A percentile compares a stretch with the other conserved stretches of the same genome.
phyloP scores from a whole-genome alignment of 92 coral and sea anemone genomes.

The Chrysogorgia sp. region DNA sequence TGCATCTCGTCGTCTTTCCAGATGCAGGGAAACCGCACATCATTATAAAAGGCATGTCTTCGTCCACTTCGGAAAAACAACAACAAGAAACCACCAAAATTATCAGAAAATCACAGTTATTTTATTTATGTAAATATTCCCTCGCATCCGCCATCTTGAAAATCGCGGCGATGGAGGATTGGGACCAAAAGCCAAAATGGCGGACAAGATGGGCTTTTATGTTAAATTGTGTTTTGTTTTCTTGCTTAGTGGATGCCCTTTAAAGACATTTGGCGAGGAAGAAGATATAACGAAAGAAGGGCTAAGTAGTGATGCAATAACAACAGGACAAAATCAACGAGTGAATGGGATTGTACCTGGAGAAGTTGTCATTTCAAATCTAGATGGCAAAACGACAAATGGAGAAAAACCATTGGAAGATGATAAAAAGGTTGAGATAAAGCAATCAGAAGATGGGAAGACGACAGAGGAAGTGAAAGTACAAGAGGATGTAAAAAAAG shows the following conservation, averaged over 20 bases:
- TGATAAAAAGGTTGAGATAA: background rate
- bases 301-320: background rate
- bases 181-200: too few species aligned
- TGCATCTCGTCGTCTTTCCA: slow-evolving; percentile 81
- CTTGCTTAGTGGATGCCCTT: background rate
- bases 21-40: slow-evolving; percentile 91
- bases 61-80: background rate
- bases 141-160: too few species aligned
- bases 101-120: too few species aligned
- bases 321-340: too few species aligned
- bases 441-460: background rate
- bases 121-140: too few species aligned
- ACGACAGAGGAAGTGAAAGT: background rate
- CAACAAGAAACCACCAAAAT: too few species aligned
- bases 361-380: background rate
- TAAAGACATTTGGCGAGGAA: background rate
- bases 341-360: too few species aligned
- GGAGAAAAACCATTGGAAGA: background rate
- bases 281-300: background rate
- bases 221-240: background rate
- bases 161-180: too few species aligned
- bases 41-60: slow-evolving; percentile 78
- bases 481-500: background rate
- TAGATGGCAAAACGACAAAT: background rate
- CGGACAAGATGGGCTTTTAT: too few species aligned